Evolutionary conservation across 2,888 invertebrate genomes (phyloP), one percentile per base, ranked within the genome.

Genomic region (Cyaniris semiargus): DNA sequence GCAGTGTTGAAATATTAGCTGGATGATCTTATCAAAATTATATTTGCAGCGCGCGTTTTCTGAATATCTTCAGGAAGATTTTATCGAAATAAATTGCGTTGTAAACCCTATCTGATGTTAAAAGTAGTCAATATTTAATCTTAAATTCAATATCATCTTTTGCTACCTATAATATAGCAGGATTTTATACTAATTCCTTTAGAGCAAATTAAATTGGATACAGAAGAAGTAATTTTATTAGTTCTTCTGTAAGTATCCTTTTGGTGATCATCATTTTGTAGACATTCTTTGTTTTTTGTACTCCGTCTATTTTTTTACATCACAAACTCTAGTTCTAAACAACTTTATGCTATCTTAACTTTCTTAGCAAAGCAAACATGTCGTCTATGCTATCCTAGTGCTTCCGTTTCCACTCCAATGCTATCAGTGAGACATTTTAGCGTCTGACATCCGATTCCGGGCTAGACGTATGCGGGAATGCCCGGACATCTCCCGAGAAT

Each of bases 381-480:
- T 31, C 15, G 1, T 27, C 13, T 27, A 27, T 66, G 27, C 4
- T 23, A 18, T 31, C 66, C 66, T 18, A 66, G 66, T 66, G 15
- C 15, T 15, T 1, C 27, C 0, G 27, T 60, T 60, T 21, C 60
- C 66, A 31, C 66, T 66, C 10, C 66, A 23, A 60, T 66, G 27
- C 15, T 66, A 66, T 66, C 66, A 21, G 18, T 15, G 66, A 7
- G 27, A 66, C 66, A 66, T 66, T 66, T 66, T 66, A 66, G 66
- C 66, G 27, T 15, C 27, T 31, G 66, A 66, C 66, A 66, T 31
- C 27, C 27, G 66, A 66, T 66, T 60, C 60, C 66, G 15, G 66
- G 66, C 13, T 66, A 31, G 60, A 23, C 60, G 66, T 27, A 66
- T 15, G 15, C 66, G 66, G 27, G 66, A 27, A 66, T 66, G 66